A percentile compares a stretch with the other conserved stretches of the same genome.
Conservation (phyloP, 2,797 vertebrate genomes). For the Sebastes melanostomus region DNA sequence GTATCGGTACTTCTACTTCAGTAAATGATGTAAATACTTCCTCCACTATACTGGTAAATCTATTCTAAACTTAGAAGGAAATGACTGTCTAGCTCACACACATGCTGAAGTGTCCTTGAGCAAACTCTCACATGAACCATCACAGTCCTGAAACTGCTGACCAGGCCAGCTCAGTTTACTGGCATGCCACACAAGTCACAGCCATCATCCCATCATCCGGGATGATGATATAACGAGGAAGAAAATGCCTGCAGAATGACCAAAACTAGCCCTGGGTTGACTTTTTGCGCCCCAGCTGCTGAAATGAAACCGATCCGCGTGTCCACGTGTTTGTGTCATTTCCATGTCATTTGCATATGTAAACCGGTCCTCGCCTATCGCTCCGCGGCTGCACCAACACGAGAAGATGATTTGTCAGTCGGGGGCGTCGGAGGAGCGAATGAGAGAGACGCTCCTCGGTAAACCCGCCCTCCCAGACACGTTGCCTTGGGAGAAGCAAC, state of each 20-base stretch:
- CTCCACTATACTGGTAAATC: not conserved
- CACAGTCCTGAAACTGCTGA: conserved; percentile 51
- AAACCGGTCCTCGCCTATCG: conserved; percentile 77
- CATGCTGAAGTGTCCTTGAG: conserved; percentile 37
- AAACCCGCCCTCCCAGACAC: conserved; percentile 82
- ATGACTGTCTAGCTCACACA: not conserved
- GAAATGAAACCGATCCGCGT: conserved; percentile 84
- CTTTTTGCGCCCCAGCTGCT: conserved; percentile 72
- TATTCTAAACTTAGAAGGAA: not conserved
- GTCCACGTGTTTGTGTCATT: conserved; percentile 87
- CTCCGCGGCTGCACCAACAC: conserved; percentile 32
- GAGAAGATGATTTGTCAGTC: conserved; percentile 66
- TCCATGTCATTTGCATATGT: conserved; percentile 84
- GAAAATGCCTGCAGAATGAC: conserved; percentile 67
- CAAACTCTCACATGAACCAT: conserved; percentile 15
- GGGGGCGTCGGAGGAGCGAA: conserved; percentile 53
- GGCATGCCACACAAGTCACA: conserved; percentile 51
- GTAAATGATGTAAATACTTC: not conserved
- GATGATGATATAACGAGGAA: conserved; percentile 55
- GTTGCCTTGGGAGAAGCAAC: conserved; percentile 86
- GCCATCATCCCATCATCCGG: conserved; percentile 47
- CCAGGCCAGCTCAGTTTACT: conserved; percentile 15
- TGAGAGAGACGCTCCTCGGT: conserved; percentile 40
- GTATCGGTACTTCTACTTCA: not conserved
- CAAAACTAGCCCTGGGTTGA: conserved; percentile 65